These are phyloP conservation scores for Salarias fasciatus DNA, from an alignment of 2,797 vertebrate genomes.

Conservation along the genomic window DNA sequence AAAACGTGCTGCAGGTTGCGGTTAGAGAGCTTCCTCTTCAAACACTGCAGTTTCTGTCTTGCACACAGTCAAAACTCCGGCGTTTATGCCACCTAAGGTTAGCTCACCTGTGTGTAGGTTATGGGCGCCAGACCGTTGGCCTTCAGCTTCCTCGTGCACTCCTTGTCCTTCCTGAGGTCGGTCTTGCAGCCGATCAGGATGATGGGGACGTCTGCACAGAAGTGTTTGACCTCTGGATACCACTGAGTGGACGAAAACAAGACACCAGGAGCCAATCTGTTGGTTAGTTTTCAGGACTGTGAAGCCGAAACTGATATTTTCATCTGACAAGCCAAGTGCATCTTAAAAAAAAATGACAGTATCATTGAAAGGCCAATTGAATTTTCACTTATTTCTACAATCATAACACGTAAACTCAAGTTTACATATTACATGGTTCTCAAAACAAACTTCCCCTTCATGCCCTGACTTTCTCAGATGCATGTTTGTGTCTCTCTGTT, in stretches of 20 bases:
- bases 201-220: slow-evolving; percentile 87
- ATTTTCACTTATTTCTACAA: no score
- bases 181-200: slow-evolving; percentile 98
- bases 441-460: no score
- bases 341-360: no score
- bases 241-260: slow-evolving; percentile 80
- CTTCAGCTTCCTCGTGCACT: slow-evolving; percentile 88
- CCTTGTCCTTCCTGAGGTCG: slow-evolving; percentile 94
- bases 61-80: background rate
- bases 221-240: slow-evolving; percentile 94
- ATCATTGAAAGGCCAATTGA: no score
- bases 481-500: background rate
- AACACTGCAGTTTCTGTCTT: slow-evolving; percentile 6
- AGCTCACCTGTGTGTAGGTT: slow-evolving; percentile 90
- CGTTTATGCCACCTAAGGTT: background rate
- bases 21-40: slow-evolving; percentile 31
- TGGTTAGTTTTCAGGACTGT: background rate
- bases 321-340: no score
- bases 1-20: slow-evolving; percentile 18
- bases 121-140: slow-evolving; percentile 87
- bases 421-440: no score
- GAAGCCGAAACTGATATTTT: no score
- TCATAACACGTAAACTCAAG: no score
- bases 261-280: background rate
- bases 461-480: no score